A percentile compares a stretch with the other conserved stretches of the same genome.
These are phyloP conservation scores for Drosophila asahinai DNA, from an alignment of 1,140 invertebrate species.

Conservation along the genomic window DNA sequence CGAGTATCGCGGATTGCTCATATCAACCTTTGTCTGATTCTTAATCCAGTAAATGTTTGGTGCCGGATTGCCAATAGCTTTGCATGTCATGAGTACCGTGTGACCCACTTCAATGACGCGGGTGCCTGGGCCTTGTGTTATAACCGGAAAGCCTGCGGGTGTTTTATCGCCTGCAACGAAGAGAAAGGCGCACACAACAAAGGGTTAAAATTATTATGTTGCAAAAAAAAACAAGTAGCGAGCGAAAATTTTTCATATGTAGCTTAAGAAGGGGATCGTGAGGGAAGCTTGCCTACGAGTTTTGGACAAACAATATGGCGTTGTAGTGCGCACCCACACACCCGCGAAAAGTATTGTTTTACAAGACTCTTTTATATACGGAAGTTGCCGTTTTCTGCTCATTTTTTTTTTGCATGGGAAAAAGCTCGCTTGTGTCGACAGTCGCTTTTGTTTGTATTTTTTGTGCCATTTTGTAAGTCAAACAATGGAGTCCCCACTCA, in stretches of 20 bases:
- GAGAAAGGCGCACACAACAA: conserved; percentile 45
- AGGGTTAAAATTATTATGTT: conserved; percentile 75
- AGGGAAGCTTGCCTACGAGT: conserved; percentile 23
- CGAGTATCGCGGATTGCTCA: conserved; percentile 93
- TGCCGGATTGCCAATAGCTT: conserved; percentile 93
- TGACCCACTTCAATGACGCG: conserved; percentile 98
- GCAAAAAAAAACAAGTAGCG: conserved; percentile 43
- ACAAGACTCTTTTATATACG: conserved; percentile 79
- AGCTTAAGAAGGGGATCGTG: conserved; percentile 15
- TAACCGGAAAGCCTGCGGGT: conserved; percentile 95
- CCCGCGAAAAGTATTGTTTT: conserved; percentile 74
- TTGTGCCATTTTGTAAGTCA: conserved; percentile 81
- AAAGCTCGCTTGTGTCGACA: conserved; percentile 57
- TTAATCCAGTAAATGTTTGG: conserved; percentile 97
- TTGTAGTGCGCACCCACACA: conserved; percentile 8
- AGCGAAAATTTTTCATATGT: conserved; percentile 36
- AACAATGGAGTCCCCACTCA: conserved; percentile 65
- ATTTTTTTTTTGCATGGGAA: conserved; percentile 23
- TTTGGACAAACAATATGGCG: conserved; percentile 77
- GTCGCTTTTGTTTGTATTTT: conserved; percentile 71
- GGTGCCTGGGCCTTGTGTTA: conserved; percentile 91
- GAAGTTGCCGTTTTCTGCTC: conserved; percentile 70
- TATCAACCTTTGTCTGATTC: conserved; percentile 95
- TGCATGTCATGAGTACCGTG: conserved; percentile 94
- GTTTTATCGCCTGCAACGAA: conserved; percentile 90